phyloP scores from a whole-genome alignment of 2,797 vertebrate genomes.

The Oreochromis mossambicus region DNA sequence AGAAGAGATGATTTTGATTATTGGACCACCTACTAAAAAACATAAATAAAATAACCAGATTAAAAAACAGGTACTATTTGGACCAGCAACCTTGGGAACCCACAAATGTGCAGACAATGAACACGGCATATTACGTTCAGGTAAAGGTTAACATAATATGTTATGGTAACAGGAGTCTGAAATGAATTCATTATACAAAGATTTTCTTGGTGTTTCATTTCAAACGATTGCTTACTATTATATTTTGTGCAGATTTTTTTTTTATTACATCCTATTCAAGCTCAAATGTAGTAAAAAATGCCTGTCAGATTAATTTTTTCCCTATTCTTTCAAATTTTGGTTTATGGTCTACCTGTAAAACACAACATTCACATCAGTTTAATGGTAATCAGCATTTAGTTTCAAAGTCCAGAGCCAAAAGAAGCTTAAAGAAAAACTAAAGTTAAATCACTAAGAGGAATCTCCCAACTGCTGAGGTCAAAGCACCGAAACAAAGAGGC shows the following conservation, averaged over 20 bases:
- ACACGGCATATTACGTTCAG: not conserved
- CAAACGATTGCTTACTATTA: not conserved
- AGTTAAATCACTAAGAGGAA: not conserved
- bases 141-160: not conserved
- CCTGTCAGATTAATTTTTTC: too few species aligned
- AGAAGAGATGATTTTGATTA: not conserved
- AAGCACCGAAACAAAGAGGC: not conserved
- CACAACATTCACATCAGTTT: not conserved
- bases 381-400: not conserved
- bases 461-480: not conserved
- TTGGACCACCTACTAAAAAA: not conserved
- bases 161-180: not conserved
- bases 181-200: not conserved
- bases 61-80: not conserved
- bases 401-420: not conserved
- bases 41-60: accelerated
- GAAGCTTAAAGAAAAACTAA: not conserved
- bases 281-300: not conserved
- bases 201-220: not conserved
- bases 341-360: not conserved
- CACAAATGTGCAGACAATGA: not conserved
- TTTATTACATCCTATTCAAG: not conserved
- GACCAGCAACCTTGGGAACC: not conserved
- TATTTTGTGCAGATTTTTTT: not conserved
- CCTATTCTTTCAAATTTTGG: too few species aligned